Percentiles rank a stretch among this genome's conserved stretches.
Evolutionary conservation across 2,797 vertebrate species (phyloP).

Genomic region (Hyperoplus lanceolatus): DNA sequence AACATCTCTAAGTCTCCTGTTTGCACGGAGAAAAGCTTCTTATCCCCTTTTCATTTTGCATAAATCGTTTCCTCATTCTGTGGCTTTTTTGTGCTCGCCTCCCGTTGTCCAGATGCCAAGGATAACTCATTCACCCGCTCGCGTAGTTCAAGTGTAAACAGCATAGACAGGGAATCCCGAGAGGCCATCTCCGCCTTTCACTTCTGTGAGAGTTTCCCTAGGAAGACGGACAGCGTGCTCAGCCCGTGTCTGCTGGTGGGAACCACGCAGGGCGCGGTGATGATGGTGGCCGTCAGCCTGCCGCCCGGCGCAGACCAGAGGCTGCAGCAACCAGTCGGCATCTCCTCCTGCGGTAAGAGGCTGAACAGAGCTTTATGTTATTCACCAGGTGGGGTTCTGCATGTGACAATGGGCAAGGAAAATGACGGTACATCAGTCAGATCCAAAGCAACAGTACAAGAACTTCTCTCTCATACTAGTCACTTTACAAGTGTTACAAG

Average conservation of each 20-base stretch:
- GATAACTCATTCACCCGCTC: conserved; percentile 96
- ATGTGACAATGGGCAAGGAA: not conserved
- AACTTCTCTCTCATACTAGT: not conserved
- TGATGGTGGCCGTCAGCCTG: conserved; percentile 90
- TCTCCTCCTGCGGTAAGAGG: conserved; percentile 92
- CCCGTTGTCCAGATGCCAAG: conserved; percentile 87
- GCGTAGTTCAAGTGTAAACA: conserved; percentile 96
- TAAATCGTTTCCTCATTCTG: conserved; percentile 37
- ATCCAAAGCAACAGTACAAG: not conserved
- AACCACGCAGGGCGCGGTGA: conserved; percentile 92
- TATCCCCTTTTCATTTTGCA: not conserved
- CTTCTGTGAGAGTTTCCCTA: conserved; percentile 93
- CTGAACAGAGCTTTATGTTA: not conserved
- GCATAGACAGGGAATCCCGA: conserved; percentile 95
- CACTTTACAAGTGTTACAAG: not conserved
- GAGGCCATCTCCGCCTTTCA: conserved; percentile 95
- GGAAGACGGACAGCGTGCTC: conserved; percentile 87
- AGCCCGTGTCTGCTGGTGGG: conserved; percentile 94
- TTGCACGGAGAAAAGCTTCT: conserved; percentile 19
- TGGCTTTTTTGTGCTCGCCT: conserved; percentile 21
- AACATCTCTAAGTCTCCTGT: conserved; percentile 30
- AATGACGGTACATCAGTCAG: not conserved
- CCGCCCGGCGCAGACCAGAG: conserved; percentile 92
- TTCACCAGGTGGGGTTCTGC: not conserved
- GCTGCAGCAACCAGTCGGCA: conserved; percentile 92